Evolutionary conservation across 1,140 invertebrate species (phyloP).

Genomic region (Lepidurus apus): DNA sequence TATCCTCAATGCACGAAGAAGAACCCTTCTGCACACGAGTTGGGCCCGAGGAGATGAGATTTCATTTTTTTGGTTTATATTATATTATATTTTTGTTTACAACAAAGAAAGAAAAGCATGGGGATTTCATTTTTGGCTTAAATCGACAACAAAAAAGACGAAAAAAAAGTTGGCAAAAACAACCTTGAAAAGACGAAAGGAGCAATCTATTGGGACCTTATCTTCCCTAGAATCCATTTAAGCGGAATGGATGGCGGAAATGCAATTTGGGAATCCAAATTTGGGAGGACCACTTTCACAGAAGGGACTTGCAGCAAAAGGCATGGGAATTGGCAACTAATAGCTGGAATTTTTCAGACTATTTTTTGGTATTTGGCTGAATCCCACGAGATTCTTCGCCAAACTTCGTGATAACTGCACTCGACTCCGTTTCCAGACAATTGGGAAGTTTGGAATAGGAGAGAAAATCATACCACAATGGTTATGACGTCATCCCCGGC

Average conservation of each 20-base stretch:
- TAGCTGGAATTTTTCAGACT: not conserved
- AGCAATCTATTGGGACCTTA: not conserved
- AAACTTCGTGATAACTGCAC: not conserved
- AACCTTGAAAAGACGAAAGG: not conserved
- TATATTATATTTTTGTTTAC: too few species aligned
- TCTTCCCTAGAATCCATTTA: not conserved
- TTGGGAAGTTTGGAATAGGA: not conserved
- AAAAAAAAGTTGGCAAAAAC: not conserved
- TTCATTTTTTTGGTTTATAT: too few species aligned
- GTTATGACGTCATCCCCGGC: not conserved
- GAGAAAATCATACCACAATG: not conserved
- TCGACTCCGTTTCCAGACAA: not conserved
- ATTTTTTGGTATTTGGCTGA: not conserved
- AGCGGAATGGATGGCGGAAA: not conserved
- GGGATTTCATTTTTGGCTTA: too few species aligned
- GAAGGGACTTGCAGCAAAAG: not conserved
- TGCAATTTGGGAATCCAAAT: not conserved
- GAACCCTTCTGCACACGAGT: not conserved
- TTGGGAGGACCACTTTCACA: not conserved
- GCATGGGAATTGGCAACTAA: not conserved
- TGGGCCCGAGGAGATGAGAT: too few species aligned
- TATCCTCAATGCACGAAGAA: not conserved
- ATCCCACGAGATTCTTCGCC: not conserved
- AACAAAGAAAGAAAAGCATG: too few species aligned
- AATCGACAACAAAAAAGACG: too few species aligned